Percentiles rank a stretch among this genome's conserved stretches.
phyloP scores from a whole-genome alignment of 2,888 invertebrate genomes.

The Agrilus mali region DNA sequence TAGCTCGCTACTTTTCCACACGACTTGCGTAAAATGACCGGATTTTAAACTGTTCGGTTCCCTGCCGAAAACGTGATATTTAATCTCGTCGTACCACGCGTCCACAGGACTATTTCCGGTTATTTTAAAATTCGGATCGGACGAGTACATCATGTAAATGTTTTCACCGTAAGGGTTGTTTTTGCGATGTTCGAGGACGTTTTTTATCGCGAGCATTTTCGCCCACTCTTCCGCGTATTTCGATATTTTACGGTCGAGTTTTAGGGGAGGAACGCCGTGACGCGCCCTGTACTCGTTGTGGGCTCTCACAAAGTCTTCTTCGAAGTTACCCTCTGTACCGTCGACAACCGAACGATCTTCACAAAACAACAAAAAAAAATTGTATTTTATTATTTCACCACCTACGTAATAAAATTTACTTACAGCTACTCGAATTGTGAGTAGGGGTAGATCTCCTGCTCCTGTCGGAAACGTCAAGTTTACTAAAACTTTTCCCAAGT shows the following conservation, averaged over 20 bases:
- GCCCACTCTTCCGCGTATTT: constrained; percentile 64
- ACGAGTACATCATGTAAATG: constrained; percentile 64
- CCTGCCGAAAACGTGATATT: constrained; percentile 46
- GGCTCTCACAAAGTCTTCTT: constrained; percentile 56
- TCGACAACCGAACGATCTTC: background rate
- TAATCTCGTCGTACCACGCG: constrained; percentile 63
- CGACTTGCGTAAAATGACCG: constrained; percentile 62
- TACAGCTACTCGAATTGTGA: constrained; percentile 11
- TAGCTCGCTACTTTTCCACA: constrained; percentile 53
- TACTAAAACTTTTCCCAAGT: background rate
- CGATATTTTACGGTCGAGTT: constrained; percentile 49
- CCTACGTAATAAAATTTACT: constrained; percentile 22
- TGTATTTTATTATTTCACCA: too few species aligned
- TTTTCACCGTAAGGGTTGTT: constrained; percentile 76
- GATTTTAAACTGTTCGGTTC: constrained; percentile 48
- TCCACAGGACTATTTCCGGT: constrained; percentile 61
- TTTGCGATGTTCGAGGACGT: constrained; percentile 58
- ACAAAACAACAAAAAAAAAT: too few species aligned
- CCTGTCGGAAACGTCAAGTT: background rate
- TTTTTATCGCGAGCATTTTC: constrained; percentile 49
- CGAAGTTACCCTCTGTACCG: constrained; percentile 39
- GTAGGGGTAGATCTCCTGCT: background rate
- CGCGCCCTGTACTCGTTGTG: constrained; percentile 59
- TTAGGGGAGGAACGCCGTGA: constrained; percentile 58
- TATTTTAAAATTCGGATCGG: constrained; percentile 52